Evolutionary conservation across 2,888 invertebrate genomes (phyloP).

Genomic region (Polymixis flavicincta): DNA sequence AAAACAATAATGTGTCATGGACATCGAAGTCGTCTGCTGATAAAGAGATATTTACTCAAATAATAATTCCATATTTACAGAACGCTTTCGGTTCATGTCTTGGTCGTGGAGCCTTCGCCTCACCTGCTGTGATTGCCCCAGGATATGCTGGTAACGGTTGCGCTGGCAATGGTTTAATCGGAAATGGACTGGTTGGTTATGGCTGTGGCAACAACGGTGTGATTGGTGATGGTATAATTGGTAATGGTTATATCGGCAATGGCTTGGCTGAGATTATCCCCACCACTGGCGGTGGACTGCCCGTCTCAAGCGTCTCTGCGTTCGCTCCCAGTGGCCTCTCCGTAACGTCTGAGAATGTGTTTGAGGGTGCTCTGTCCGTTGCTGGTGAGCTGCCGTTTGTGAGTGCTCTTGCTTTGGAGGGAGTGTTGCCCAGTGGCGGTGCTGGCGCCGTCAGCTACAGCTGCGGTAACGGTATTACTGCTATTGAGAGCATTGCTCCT

Average conservation of each 20-base stretch:
- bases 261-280: constrained; percentile 57
- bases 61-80: not conserved
- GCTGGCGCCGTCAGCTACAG: constrained; percentile 51
- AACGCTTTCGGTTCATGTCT: constrained; percentile 1
- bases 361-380: constrained; percentile 52
- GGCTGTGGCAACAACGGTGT: too few species aligned
- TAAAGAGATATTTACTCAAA: not conserved
- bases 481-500: constrained; percentile 2
- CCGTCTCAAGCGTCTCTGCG: constrained; percentile 49
- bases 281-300: constrained; percentile 56
- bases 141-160: too few species aligned
- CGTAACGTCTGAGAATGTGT: constrained; percentile 59
- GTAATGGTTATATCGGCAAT: not conserved
- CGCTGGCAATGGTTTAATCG: constrained; percentile 5
- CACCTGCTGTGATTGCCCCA: too few species aligned
- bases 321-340: constrained; percentile 51
- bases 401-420: constrained; percentile 45
- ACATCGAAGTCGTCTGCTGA: not conserved
- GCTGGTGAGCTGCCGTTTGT: constrained; percentile 41
- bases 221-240: too few species aligned
- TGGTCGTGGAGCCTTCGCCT: not conserved
- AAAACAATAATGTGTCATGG: not conserved
- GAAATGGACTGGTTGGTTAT: too few species aligned
- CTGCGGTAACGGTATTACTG: constrained; percentile 43
- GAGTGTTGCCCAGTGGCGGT: constrained; percentile 48